phyloP scores from a whole-genome alignment of 30 jellyfish, hydroid and myxozoan species.

The Chironex yamaguchii region DNA sequence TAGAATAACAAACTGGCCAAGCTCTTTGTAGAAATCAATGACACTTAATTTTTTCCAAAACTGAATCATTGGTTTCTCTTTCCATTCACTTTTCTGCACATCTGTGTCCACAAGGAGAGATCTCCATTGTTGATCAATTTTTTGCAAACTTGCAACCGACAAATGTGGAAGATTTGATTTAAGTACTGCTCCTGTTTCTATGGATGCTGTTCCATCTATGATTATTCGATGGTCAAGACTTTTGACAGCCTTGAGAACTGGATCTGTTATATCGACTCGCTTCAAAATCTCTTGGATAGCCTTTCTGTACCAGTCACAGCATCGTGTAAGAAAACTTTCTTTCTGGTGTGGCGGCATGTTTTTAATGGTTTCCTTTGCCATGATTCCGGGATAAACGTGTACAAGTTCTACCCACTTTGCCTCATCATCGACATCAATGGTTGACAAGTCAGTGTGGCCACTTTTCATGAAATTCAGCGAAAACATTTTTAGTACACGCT shows the following conservation, averaged over 20 bases:
- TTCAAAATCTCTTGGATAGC: slow-evolving; percentile 41
- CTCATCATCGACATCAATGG: slow-evolving; percentile 52
- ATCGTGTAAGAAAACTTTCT: slow-evolving; percentile 34
- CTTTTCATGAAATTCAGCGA: background rate
- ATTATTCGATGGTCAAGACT: background rate
- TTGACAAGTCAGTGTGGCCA: background rate
- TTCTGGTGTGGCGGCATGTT: slow-evolving; percentile 38
- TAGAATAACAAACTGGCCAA: slow-evolving; percentile 42
- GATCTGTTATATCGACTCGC: slow-evolving; percentile 46
- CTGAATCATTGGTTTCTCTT: background rate
- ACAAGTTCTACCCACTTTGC: slow-evolving; percentile 31
- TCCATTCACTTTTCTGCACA: slow-evolving; percentile 38
- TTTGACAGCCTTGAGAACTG: slow-evolving; percentile 19
- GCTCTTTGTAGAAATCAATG: slow-evolving; percentile 15
- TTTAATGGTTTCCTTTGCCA: background rate
- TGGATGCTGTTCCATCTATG: background rate
- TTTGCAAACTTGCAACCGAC: slow-evolving; percentile 29
- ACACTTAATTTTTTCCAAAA: slow-evolving; percentile 32
- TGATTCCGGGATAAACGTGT: slow-evolving; percentile 39
- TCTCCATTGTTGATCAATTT: slow-evolving; percentile 61
- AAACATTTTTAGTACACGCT: slow-evolving; percentile 23
- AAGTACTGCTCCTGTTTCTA: too few relatives aligned
- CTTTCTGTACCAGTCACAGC: slow-evolving; percentile 60
- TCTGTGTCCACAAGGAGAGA: slow-evolving; percentile 22
- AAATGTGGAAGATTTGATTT: too few relatives aligned